A percentile compares a stretch with the other conserved stretches of the same genome.
These are phyloP conservation scores for Cyclophora albipunctata DNA, from an alignment of 2,888 invertebrate genomes.

Conservation along the genomic window DNA sequence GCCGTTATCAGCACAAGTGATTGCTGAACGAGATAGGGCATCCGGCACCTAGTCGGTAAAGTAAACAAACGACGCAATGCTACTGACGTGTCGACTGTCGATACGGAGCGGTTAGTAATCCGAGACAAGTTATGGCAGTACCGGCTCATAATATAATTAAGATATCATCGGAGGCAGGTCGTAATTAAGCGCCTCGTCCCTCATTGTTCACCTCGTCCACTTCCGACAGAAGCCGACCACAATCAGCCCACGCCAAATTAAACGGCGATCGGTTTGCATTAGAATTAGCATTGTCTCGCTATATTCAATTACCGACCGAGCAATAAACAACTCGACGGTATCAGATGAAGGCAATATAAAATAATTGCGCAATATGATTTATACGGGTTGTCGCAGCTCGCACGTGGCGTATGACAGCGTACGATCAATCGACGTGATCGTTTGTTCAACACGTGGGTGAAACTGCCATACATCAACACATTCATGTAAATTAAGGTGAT, in stretches of 20 bases:
- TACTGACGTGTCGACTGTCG: too few relatives aligned
- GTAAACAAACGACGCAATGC: neutral
- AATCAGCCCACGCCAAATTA: constrained; percentile 52
- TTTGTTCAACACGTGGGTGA: constrained; percentile 33
- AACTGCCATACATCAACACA: constrained; percentile 27
- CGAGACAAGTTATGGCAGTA: constrained; percentile 2
- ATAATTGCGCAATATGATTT: constrained; percentile 50
- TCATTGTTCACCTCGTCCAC: constrained; percentile 32
- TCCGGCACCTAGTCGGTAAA: neutral
- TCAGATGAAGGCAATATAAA: constrained; percentile 24
- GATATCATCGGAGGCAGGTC: constrained; percentile 1
- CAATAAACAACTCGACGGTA: constrained; percentile 18
- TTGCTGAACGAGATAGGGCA: neutral
- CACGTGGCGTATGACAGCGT: constrained; percentile 26
- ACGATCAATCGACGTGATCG: constrained; percentile 26
- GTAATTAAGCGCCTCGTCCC: constrained; percentile 28
- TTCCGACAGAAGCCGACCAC: constrained; percentile 51
- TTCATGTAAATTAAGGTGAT: constrained; percentile 24
- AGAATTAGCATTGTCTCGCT: constrained; percentile 36
- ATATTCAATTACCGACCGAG: constrained; percentile 33
- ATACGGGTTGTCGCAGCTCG: constrained; percentile 32
- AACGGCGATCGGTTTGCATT: constrained; percentile 48
- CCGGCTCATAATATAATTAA: constrained; percentile 26
- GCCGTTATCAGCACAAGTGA: too few relatives aligned
- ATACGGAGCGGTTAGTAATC: too few relatives aligned